Base-by-base conservation (phyloP, 2,888 invertebrate species). In the Petrolisthes cinctipes region DNA sequence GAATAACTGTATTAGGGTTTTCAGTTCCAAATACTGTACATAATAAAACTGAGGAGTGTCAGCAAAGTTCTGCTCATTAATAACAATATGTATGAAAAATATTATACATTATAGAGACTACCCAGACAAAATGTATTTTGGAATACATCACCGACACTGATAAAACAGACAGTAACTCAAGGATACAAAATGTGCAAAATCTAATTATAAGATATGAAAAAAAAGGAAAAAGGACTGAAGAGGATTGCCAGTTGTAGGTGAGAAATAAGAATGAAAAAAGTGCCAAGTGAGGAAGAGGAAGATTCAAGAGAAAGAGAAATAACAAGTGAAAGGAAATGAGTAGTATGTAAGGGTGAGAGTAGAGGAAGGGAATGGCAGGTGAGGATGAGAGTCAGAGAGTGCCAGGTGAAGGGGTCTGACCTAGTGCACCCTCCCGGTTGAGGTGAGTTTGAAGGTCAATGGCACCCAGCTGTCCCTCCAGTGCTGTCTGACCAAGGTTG, bases 381-480 rank as follows among this genome's bases (percentile, higher is more conserved):
- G n/a, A 75, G 14, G 37, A 37, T 9, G 76, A 76, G 76, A 76
- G 76, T 20, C 20, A 76, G 76, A 76, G 76, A 76, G 76, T 20
- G 20, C 17, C 5, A 76, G 20, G 23, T 5, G 53, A 4, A 53
- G 79, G 20, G 23, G 7, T 51, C 73, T 79, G 53, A 89, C 89
- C 89, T 76, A 89, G 82, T 68, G 84, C 89, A 11, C 89, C 89
- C 23, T 89, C 89, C 14, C 89, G 75, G 23, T 84, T 89, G 20
- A 89, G 82, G 57, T 89, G 89, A 71, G 89, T 89, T 61, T 89
- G 89, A 7, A 89, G 80, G 68, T 89, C 89, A 79, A 85, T 87
- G 68, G 79, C 86, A n/a, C 75, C 86, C 9, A 89, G 66, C 3
- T 86, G 57, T 57, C 89, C 89, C 57, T 85, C 76, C 23, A 87